phyloP scores from a whole-genome alignment of 2,797 vertebrate genomes.

The Ispidina picta region DNA sequence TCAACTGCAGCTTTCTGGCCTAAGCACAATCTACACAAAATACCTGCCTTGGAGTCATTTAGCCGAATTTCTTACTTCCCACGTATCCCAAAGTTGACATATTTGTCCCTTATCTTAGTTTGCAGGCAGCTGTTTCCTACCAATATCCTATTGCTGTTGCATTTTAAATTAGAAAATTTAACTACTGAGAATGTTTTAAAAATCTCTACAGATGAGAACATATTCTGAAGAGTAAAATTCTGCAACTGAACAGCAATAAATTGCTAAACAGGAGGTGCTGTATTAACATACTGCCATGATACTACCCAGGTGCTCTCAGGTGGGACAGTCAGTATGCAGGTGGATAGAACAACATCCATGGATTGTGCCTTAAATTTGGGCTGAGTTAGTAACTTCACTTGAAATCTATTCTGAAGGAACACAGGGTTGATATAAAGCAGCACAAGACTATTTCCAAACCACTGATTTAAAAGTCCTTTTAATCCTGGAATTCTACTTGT shows the following conservation, averaged over 20 bases:
- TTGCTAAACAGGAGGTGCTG: not conserved
- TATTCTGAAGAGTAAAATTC: not conserved
- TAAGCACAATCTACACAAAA: not conserved
- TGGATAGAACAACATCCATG: not conserved
- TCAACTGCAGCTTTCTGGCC: not conserved
- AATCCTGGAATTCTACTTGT: not conserved
- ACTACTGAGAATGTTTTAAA: not conserved
- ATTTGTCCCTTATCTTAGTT: constrained; percentile 29
- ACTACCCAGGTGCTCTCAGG: not conserved
- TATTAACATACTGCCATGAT: not conserved
- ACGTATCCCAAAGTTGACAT: constrained; percentile 4
- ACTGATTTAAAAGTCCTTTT: not conserved
- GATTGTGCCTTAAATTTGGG: not conserved
- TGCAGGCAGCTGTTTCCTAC: constrained; percentile 29
- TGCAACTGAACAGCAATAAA: not conserved
- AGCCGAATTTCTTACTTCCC: constrained; percentile 21
- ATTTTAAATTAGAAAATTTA: constrained; percentile 34
- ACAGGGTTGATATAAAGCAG: not conserved
- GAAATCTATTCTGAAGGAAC: constrained; percentile 9
- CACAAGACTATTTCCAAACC: not conserved
- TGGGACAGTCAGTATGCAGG: not conserved
- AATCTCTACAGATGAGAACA: not conserved
- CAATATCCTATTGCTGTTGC: constrained; percentile 5
- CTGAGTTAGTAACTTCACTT: not conserved
- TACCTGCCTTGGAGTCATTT: not conserved